Conservation (phyloP, 2,888 invertebrate genomes). For the Leptura quadrifasciata region DNA sequence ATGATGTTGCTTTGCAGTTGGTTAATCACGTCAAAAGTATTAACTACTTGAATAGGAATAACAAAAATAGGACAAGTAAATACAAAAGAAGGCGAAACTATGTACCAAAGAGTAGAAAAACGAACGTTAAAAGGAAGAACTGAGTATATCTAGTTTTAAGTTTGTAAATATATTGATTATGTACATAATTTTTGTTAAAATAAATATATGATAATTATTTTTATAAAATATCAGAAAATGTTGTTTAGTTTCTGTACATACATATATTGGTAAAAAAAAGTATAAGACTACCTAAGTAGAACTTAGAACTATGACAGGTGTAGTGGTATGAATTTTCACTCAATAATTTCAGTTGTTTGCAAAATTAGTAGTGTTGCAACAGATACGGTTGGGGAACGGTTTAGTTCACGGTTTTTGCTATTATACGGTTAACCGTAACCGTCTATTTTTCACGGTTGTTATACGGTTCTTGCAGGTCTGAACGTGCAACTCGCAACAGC, state of each 20-base stretch:
- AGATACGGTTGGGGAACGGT: no score
- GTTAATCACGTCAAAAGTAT: slow-evolving; percentile 72
- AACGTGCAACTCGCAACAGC: no score
- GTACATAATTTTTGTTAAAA: slow-evolving; percentile 36
- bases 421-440: no score
- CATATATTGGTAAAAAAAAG: neutral
- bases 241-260: neutral
- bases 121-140: slow-evolving; percentile 43
- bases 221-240: neutral
- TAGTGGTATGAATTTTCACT: no score
- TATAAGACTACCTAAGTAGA: no score
- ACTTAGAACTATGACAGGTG: no score
- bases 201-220: slow-evolving; percentile 9
- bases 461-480: no score
- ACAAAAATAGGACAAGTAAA: slow-evolving; percentile 53
- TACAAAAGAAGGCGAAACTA: slow-evolving; percentile 60
- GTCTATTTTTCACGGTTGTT: no score
- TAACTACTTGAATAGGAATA: slow-evolving; percentile 63
- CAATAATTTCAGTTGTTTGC: no score
- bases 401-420: no score
- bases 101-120: slow-evolving; percentile 50
- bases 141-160: neutral
- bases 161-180: slow-evolving; percentile 36
- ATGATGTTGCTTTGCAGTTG: slow-evolving; percentile 70
- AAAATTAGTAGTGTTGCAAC: no score